Evolutionary conservation across 1,140 invertebrate genomes (phyloP), one percentile per base, ranked within the genome.

Genomic region (Cephus cinctus): DNA sequence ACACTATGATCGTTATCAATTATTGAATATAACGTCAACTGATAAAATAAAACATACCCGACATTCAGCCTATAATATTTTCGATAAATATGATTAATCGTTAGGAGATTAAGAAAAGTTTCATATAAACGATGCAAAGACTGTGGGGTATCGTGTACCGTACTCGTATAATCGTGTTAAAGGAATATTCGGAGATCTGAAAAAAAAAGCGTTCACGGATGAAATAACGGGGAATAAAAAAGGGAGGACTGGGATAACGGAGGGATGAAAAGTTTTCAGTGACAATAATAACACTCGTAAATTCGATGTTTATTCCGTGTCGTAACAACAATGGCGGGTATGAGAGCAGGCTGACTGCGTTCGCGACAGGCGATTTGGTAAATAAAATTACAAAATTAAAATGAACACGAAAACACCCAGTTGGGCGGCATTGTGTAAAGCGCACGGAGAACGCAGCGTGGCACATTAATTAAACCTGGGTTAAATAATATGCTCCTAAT

Each of bases 401-500:
- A 27, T 27, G 25, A 27, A 27, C 6, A 6, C 25, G n/a, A 27
- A 27, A 6, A n/a, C 6, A 8, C 25, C 25, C n/a, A n/a, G n/a
- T n/a, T n/a, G n/a, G n/a, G n/a, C 25, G 25, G n/a, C 25, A 27
- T 27, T n/a, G 25, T n/a, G 25, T 8, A 6, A 27, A 6, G 6
- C 25, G 25, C 25, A 27, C n/a, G 25, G 6, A n/a, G n/a, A n/a
- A n/a, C 6, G 25, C n/a, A 8, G 25, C n/a, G n/a, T n/a, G 25
- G 25, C 25, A 27, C 25, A 27, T 27, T 27, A 27, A 27, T 27
- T 27, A 27, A n/a, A 27, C 6, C 25, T n/a, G 36, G 44, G 44
- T 50, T 54, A 51, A 54, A 54, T 57, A 54, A 57, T 57, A 57
- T 48, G 39, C 45, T 49, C 47, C 52, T 58, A 52, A 58, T 58